Conservation (phyloP, 1,140 invertebrate species). For the Drosophila pachea region DNA sequence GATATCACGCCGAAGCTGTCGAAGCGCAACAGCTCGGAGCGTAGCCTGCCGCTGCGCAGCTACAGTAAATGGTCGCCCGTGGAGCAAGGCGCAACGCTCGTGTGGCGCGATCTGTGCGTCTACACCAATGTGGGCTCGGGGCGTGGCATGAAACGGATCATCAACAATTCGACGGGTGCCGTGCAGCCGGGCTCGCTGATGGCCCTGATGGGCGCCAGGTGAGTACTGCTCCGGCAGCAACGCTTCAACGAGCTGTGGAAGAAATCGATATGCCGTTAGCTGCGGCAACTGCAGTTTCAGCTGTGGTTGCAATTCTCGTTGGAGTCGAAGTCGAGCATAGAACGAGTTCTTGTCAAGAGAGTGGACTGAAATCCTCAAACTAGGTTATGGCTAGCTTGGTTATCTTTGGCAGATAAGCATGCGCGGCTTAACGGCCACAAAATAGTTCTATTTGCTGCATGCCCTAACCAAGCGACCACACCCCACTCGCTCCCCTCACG, state of each 20-base stretch:
- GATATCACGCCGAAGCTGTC: conserved; percentile 64
- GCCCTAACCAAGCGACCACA: background rate
- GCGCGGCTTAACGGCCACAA: background rate
- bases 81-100: conserved; percentile 83
- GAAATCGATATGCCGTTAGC: conserved; percentile 39
- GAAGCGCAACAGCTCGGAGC: conserved; percentile 70
- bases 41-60: conserved; percentile 74
- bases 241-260: background rate
- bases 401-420: conserved; percentile 28
- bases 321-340: too few relatives aligned
- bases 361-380: conserved; percentile 26
- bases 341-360: background rate
- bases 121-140: conserved; percentile 81
- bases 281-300: too few relatives aligned
- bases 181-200: conserved; percentile 90
- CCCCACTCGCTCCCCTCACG: background rate
- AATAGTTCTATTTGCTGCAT: background rate
- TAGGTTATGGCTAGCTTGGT: conserved; percentile 26
- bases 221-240: conserved; percentile 47
- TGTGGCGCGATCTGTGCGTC: conserved; percentile 87
- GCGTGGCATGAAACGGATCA: conserved; percentile 82
- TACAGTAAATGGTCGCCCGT: conserved; percentile 80
- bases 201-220: conserved; percentile 94
- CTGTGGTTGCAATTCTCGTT: background rate
- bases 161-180: conserved; percentile 86